phyloP scores from a whole-genome alignment of 2,888 invertebrate species.

The Diadegma fenestrale region DNA sequence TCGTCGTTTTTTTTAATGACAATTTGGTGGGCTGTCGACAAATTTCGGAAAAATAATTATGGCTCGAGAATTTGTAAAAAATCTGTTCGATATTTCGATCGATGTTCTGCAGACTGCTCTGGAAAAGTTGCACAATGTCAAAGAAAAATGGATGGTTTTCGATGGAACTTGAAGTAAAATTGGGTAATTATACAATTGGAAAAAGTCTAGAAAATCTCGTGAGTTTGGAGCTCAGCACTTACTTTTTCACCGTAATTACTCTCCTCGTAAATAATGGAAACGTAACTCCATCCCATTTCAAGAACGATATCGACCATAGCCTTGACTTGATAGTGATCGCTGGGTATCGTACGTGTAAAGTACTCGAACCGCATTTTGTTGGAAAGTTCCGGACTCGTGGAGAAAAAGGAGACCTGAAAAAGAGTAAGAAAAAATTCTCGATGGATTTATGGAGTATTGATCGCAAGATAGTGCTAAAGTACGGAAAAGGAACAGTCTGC shows the following conservation, averaged over 20 bases:
- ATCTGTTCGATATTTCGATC: neutral
- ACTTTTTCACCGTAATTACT: slow-evolving; percentile 98
- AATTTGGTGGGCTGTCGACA: too few relatives aligned
- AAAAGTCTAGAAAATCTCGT: neutral
- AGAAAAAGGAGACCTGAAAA: slow-evolving; percentile 96
- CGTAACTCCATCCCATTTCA: slow-evolving; percentile 95
- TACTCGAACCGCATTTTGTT: slow-evolving; percentile 98
- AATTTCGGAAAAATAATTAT: too few relatives aligned
- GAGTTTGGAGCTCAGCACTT: slow-evolving; percentile 72
- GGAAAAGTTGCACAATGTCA: neutral
- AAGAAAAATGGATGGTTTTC: neutral
- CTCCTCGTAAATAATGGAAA: slow-evolving; percentile 98
- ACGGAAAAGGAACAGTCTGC: neutral
- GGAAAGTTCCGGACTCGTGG: slow-evolving; percentile 96
- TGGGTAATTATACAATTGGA: neutral
- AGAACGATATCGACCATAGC: slow-evolving; percentile 98
- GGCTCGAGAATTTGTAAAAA: neutral
- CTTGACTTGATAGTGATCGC: slow-evolving; percentile 96
- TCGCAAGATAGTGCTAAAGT: slow-evolving; percentile 1
- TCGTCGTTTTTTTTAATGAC: too few relatives aligned
- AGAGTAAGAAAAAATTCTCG: slow-evolving; percentile 27
- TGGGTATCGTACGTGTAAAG: slow-evolving; percentile 97
- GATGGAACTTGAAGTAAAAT: neutral
- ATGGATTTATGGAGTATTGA: slow-evolving; percentile 16
- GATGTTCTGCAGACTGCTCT: neutral